Percentiles rank a stretch among this genome's conserved stretches.
Evolutionary conservation across 2,113 vertebrate genomes (phyloP).

Genomic region (Dendropsophus ebraccatus): DNA sequence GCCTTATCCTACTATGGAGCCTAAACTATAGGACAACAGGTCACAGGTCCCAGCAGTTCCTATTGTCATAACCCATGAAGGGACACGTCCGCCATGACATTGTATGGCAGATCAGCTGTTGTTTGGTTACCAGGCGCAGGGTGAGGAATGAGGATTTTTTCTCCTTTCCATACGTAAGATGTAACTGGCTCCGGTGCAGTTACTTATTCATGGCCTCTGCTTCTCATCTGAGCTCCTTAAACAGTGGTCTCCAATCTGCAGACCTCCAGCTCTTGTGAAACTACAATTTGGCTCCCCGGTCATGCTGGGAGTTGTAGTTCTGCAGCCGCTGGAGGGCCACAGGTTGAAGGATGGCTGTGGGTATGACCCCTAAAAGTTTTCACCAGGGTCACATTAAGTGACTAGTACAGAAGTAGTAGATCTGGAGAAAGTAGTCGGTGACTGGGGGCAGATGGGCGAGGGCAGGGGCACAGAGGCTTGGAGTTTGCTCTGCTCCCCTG

Average conservation of each 20-base stretch:
- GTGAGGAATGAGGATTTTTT: not conserved
- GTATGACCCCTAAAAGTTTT: not conserved
- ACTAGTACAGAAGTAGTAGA: not conserved
- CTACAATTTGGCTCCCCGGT: too few relatives aligned
- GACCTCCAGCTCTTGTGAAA: too few relatives aligned
- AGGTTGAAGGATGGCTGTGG: not conserved
- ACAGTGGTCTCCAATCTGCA: too few relatives aligned
- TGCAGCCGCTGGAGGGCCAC: too few relatives aligned
- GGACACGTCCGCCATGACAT: not conserved
- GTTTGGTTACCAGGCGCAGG: not conserved
- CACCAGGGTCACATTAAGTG: not conserved
- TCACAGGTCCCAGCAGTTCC: not conserved
- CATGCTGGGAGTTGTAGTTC: too few relatives aligned
- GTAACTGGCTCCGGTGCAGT: not conserved
- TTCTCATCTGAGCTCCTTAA: too few relatives aligned
- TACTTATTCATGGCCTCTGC: too few relatives aligned
- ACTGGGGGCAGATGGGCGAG: not conserved
- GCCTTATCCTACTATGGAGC: too few relatives aligned
- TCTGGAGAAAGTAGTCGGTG: too few relatives aligned
- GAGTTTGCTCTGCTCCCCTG: constrained; percentile 43
- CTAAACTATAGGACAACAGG: too few relatives aligned
- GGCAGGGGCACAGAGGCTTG: not conserved
- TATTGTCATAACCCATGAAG: not conserved
- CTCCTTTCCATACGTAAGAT: not conserved
- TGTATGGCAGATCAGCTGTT: not conserved